These are phyloP conservation scores for Ceyx melanurus DNA, from an alignment of 2,113 vertebrate species.

Conservation along the genomic window DNA sequence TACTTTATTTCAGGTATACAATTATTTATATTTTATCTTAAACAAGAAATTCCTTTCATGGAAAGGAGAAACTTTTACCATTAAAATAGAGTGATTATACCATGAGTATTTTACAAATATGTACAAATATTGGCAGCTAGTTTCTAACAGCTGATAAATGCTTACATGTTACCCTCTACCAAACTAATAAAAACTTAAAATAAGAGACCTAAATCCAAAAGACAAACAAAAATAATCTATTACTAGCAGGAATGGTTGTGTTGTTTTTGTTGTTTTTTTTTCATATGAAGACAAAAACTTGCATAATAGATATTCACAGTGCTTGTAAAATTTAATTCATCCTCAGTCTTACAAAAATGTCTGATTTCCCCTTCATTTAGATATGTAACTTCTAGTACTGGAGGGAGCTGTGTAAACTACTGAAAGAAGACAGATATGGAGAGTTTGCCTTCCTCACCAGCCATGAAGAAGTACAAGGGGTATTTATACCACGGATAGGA, in stretches of 20 bases:
- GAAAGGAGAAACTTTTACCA: conserved; percentile 62
- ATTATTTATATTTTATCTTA: conserved; percentile 47
- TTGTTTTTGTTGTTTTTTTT: background rate
- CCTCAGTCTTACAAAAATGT: background rate
- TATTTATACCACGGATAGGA: background rate
- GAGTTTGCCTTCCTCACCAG: background rate
- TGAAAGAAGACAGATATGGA: background rate
- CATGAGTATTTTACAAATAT: conserved; percentile 55
- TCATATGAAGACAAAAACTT: conserved; percentile 30
- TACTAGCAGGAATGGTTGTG: background rate
- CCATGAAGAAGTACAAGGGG: background rate
- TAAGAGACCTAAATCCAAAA: background rate
- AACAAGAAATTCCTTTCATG: conserved; percentile 68
- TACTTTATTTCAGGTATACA: conserved; percentile 65
- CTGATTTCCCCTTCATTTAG: background rate
- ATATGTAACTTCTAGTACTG: background rate
- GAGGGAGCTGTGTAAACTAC: background rate
- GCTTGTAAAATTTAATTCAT: background rate
- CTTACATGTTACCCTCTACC: background rate
- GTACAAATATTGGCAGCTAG: conserved; percentile 62
- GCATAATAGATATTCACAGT: conserved; percentile 66
- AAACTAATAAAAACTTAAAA: conserved; percentile 22
- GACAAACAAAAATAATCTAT: background rate
- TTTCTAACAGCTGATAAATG: conserved; percentile 49
- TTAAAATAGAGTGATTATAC: conserved; percentile 60